These are phyloP conservation scores for Triplophysa siluroides DNA, from an alignment of 2,113 vertebrate genomes.

Conservation along the genomic window DNA sequence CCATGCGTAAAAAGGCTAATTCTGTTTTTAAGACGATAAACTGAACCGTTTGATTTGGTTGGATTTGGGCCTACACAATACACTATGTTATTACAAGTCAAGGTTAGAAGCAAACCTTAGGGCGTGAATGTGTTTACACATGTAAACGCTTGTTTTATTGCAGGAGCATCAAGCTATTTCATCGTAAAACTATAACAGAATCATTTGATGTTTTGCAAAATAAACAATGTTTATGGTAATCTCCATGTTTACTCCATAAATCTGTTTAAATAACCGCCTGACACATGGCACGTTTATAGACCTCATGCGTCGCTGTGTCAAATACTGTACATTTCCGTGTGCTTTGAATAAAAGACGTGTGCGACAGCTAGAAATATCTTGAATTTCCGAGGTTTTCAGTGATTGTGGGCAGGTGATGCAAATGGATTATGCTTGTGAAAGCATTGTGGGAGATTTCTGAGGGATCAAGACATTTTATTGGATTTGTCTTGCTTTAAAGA, in stretches of 20 bases:
- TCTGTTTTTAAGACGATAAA: too few species aligned
- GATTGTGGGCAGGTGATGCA: slow-evolving; percentile 7
- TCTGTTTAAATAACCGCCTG: not conserved
- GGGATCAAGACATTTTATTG: not conserved
- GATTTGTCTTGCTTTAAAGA: not conserved
- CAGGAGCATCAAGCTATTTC: not conserved
- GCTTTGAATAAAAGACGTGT: slow-evolving; percentile 9
- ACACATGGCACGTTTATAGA: not conserved
- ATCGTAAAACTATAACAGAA: not conserved
- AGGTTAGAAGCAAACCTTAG: not conserved
- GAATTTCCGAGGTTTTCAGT: not conserved
- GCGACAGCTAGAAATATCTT: not conserved
- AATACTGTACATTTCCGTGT: not conserved
- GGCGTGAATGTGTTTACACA: not conserved
- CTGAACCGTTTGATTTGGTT: too few species aligned
- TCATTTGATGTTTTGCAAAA: slow-evolving; percentile 35
- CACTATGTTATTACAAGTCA: not conserved
- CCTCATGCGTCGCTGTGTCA: not conserved
- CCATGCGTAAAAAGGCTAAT: too few species aligned
- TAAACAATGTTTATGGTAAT: slow-evolving; percentile 12
- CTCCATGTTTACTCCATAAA: not conserved
- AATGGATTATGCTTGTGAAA: not conserved
- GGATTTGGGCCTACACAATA: not conserved
- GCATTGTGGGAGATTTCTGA: not conserved
- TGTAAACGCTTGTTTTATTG: slow-evolving; percentile 23